These are phyloP conservation scores for Toxotes jaculatrix DNA, from an alignment of 2,113 vertebrate species.

Conservation along the genomic window DNA sequence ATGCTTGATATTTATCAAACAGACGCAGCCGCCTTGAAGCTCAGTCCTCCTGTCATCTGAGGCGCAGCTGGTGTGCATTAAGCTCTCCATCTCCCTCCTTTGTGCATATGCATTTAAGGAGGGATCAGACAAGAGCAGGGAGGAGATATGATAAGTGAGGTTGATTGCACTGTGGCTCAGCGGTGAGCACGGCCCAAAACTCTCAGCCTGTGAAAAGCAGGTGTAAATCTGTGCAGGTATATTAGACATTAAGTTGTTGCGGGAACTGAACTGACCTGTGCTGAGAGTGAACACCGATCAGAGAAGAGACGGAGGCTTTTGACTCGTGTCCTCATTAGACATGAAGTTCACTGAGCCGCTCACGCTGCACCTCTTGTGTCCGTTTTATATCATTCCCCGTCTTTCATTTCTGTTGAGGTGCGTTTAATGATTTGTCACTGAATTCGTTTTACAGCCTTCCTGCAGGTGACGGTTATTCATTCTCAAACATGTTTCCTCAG, in stretches of 20 bases:
- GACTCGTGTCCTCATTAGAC: conserved; percentile 5
- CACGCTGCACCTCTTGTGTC: background rate
- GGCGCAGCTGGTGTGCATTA: conserved; percentile 29
- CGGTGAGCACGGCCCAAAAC: too few species aligned
- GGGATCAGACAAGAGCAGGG: background rate
- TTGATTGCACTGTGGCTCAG: background rate
- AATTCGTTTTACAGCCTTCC: background rate
- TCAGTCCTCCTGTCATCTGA: conserved; percentile 31
- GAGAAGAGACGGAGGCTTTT: too few species aligned
- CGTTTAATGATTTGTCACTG: background rate
- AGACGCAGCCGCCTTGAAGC: conserved; percentile 30
- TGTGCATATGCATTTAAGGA: conserved; percentile 29
- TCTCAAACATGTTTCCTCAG: too few species aligned
- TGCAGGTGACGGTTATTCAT: background rate
- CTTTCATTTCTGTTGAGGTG: background rate
- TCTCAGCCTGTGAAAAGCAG: too few species aligned
- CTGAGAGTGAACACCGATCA: too few species aligned
- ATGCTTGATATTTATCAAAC: conserved; percentile 48
- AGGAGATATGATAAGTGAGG: background rate
- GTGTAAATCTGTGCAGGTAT: background rate
- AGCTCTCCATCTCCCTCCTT: background rate
- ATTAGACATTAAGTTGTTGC: too few species aligned
- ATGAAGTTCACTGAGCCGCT: conserved; percentile 4
- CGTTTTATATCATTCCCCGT: background rate
- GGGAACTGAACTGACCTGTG: too few species aligned